Percentiles rank a stretch among this genome's conserved stretches.
phyloP scores from a whole-genome alignment of 2,113 vertebrate species.

The Sinosuthora webbiana region DNA sequence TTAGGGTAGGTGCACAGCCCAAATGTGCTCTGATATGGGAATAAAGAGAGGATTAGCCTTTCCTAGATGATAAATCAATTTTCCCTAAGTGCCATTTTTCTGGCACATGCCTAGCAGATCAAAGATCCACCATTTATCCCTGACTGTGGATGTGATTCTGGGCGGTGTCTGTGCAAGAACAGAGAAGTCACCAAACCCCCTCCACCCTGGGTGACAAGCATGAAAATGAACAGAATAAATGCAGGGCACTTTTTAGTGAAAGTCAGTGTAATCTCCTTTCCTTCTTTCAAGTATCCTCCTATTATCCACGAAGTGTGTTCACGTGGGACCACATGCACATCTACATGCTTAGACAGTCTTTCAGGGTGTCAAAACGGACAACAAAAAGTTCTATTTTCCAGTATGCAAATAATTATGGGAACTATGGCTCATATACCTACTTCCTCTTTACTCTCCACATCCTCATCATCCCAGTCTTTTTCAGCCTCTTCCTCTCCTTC shows the following conservation, averaged over 20 bases:
- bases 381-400: background rate
- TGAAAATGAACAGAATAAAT: background rate
- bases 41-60: background rate
- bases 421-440: conserved; percentile 64
- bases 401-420: background rate
- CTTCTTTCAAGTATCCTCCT: background rate
- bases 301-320: background rate
- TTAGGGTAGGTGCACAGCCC: background rate
- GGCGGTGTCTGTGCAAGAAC: background rate
- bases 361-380: background rate
- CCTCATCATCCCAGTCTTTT: conserved; percentile 66
- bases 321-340: background rate
- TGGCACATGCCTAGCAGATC: background rate
- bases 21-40: background rate
- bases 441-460: conserved; percentile 72
- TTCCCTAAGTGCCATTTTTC: background rate
- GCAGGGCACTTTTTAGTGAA: background rate
- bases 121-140: background rate
- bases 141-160: background rate
- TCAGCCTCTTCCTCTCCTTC: conserved; percentile 75
- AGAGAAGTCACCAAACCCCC: background rate
- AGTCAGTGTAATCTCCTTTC: background rate
- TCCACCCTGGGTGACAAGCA: background rate
- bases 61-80: background rate
- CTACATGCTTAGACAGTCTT: background rate